Evolutionary conservation across 2,797 vertebrate genomes (phyloP), one percentile per base, ranked within the genome.

Genomic region (Sphenodon punctatus): DNA sequence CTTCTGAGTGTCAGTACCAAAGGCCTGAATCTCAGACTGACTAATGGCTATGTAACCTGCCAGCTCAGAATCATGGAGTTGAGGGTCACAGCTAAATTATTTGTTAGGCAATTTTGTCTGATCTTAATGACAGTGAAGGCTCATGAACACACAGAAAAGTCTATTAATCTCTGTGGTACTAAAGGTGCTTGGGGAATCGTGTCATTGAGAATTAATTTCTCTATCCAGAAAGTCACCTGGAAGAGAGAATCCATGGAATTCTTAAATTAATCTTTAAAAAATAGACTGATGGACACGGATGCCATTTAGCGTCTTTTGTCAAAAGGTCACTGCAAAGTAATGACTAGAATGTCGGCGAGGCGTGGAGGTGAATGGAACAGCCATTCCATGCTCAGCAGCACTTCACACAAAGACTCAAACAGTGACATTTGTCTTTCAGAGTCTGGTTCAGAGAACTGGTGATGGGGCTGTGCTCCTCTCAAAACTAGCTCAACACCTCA

Each of bases 31-130:
- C 23, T 78, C 32, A 41, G 58, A 59, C 65, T 91, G 82, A 92
- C 92, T 89, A 92, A 92, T 80, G 69, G 56, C 66, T 78, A 66
- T 76, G 73, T 88, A 90, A 92, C 87, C 73, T 78, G 53, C 78
- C 78, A 84, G 60, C n/a, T 88, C 71, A 78, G 78, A 92, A 77
- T 53, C 39, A 67, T 71, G 67, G 76, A 81, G 65, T 34, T 88
- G 66, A 2, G 3, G 51, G 53, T 80, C 76, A 53, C 75, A 75
- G 65, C 45, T 85, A 80, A 93, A 86, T 92, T 89, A 85, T 89
- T 90, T 76, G 78, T 80, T 70, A 90, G 60, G 75, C 85, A 87
- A 88, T 92, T 89, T 90, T 75, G 59, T 32, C 85, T 88, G 79
- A 85, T 78, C 70, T 88, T 93, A 92, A 84, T 67, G 84, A 88